Conservation (phyloP, 92 coral and sea anemone species). For the Nematostella vectensis region DNA sequence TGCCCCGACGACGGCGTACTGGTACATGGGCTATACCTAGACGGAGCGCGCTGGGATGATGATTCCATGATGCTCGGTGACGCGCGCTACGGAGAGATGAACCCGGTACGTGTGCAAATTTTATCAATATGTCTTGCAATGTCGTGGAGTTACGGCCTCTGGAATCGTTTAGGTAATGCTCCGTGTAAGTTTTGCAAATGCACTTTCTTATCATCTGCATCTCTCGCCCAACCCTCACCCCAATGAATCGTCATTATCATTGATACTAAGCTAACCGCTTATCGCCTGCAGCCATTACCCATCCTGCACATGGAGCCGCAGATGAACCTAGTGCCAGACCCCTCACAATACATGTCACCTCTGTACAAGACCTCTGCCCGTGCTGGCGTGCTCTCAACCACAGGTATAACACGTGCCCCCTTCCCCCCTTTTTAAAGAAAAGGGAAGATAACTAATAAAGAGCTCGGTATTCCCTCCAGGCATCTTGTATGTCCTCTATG, state of each 20-base stretch:
- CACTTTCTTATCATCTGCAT: too few relatives aligned
- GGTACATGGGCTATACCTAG: constrained; percentile 90
- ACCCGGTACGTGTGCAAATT: constrained; percentile 89
- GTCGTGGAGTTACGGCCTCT: too few relatives aligned
- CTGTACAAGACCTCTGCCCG: constrained; percentile 93
- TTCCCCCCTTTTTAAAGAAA: too few relatives aligned
- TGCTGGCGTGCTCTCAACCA: constrained; percentile 96
- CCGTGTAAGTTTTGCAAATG: too few relatives aligned
- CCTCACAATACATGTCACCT: constrained; percentile 69
- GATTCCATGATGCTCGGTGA: constrained; percentile 87
- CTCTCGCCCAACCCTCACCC: too few relatives aligned
- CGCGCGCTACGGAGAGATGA: constrained; percentile 91
- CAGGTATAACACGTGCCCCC: too few relatives aligned
- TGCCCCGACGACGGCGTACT: constrained; percentile 83
- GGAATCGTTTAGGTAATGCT: too few relatives aligned
- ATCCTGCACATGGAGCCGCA: constrained; percentile 97
- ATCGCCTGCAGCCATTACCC: constrained; percentile 77
- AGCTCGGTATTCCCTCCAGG: too few relatives aligned
- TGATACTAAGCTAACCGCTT: too few relatives aligned
- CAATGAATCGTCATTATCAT: too few relatives aligned
- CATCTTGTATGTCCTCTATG: too few relatives aligned
- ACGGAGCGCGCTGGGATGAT: constrained; percentile 94
- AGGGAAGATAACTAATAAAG: too few relatives aligned
- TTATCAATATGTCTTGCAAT: not conserved
- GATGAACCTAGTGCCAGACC: constrained; percentile 91